Evolutionary conservation across 2,113 vertebrate genomes (phyloP).

Genomic region (Empidonax alnorum): DNA sequence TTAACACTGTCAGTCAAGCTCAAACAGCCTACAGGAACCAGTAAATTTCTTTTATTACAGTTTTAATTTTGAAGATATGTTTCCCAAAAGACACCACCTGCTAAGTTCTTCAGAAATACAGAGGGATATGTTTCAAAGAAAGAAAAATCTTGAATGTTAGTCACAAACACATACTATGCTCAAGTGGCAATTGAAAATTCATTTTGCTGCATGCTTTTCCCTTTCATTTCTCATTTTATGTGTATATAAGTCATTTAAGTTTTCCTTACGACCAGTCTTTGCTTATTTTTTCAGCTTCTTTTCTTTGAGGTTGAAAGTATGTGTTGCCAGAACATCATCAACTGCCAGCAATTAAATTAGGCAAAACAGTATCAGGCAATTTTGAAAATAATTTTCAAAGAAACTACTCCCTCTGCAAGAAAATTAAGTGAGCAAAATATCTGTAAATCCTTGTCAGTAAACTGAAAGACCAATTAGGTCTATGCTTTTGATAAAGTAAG

Average conservation of each 20-base stretch:
- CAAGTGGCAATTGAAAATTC: constrained; percentile 27
- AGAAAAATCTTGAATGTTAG: background rate
- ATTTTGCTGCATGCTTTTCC: background rate
- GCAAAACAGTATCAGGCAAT: background rate
- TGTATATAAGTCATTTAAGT: background rate
- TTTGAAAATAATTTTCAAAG: background rate
- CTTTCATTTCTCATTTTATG: background rate
- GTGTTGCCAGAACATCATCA: background rate
- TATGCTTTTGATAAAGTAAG: constrained; percentile 38
- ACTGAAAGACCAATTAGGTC: background rate
- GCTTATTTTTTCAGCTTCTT: background rate
- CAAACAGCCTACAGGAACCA: background rate
- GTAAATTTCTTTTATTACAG: background rate
- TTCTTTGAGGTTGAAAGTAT: background rate
- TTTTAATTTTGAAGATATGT: background rate
- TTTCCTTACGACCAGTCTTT: background rate
- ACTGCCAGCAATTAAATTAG: background rate
- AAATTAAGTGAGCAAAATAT: constrained; percentile 34
- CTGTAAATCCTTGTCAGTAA: background rate
- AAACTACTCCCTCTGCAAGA: background rate
- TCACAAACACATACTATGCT: background rate
- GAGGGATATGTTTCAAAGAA: background rate
- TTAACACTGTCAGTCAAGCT: constrained; percentile 4
- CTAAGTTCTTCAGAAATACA: background rate
- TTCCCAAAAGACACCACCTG: background rate